Conservation (phyloP, 2,113 vertebrate genomes). For the Garra rufa region DNA sequence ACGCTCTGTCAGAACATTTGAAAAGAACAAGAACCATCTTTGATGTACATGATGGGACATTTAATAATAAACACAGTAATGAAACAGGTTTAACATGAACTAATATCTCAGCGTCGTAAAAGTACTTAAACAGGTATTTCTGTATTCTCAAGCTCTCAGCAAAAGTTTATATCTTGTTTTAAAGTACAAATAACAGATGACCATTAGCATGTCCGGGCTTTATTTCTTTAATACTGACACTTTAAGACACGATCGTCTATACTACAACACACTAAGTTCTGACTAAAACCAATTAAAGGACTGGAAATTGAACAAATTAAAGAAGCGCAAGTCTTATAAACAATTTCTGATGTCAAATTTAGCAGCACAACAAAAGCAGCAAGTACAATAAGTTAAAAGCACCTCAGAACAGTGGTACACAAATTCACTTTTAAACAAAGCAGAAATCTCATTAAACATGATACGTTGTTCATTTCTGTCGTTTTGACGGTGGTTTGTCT, state of each 20-base stretch:
- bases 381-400: background rate
- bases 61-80: background rate
- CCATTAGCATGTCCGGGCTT: background rate
- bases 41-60: background rate
- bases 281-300: background rate
- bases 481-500: background rate
- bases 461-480: background rate
- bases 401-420: background rate
- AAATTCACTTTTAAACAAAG: background rate
- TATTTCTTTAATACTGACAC: background rate
- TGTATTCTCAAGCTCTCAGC: background rate
- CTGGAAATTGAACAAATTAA: background rate
- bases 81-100: background rate
- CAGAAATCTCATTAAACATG: background rate
- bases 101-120: background rate
- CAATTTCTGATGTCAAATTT: background rate
- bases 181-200: background rate
- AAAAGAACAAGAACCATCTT: background rate
- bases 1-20: background rate
- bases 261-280: background rate
- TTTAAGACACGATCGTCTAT: background rate
- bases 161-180: background rate
- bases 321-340: background rate
- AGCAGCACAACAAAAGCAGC: slow-evolving; percentile 18
- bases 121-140: background rate